These are phyloP conservation scores for Pristionchus fissidentatus DNA, from an alignment of 2,888 invertebrate genomes.

Conservation along the genomic window DNA sequence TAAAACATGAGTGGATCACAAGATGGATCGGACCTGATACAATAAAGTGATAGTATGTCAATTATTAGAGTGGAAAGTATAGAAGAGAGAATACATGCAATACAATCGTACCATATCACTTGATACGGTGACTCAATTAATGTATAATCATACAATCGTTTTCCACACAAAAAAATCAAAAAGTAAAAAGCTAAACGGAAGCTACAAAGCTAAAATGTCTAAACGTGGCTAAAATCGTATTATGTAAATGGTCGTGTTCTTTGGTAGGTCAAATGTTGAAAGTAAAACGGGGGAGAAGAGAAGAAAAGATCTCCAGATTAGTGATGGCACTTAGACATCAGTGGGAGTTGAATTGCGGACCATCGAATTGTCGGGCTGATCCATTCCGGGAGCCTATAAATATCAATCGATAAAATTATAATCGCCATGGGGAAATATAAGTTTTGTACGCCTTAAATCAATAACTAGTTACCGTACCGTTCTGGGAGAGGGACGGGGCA, in stretches of 20 bases:
- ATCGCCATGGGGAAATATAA: background rate
- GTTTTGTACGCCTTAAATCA: background rate
- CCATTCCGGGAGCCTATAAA: background rate
- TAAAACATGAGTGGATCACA: background rate
- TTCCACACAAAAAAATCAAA: too few species aligned
- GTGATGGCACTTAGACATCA: conserved; percentile 7
- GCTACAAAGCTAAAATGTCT: conserved; percentile 23
- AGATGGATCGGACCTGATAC: conserved; percentile 21
- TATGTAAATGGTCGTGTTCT: background rate
- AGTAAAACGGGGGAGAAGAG: background rate
- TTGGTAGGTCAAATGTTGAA: background rate
- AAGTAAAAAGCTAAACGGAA: background rate
- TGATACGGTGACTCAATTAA: background rate
- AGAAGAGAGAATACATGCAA: background rate
- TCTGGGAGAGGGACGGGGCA: conserved; percentile 46
- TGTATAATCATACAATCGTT: background rate
- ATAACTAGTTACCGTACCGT: conserved; percentile 5
- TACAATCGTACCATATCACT: background rate
- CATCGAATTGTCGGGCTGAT: conserved; percentile 12
- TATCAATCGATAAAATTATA: background rate
- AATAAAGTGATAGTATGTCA: background rate
- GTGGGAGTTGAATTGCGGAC: conserved; percentile 40
- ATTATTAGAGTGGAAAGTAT: conserved; percentile 19
- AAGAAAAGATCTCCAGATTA: too few species aligned
- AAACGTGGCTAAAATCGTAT: conserved; percentile 17